Evolutionary conservation across 2,888 invertebrate species (phyloP).

Genomic region (Caenorhabditis imperialis): DNA sequence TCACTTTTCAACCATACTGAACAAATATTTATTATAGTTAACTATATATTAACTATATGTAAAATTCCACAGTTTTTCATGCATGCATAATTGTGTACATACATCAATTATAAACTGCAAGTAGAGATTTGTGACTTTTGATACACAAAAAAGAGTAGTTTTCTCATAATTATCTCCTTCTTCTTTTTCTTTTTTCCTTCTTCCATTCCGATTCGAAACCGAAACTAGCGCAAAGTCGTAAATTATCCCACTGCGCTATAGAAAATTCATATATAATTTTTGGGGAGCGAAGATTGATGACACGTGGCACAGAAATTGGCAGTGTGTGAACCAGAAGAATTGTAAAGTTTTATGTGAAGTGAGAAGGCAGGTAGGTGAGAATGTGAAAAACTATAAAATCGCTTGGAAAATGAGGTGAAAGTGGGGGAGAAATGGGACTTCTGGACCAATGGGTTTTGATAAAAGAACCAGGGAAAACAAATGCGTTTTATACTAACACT

Average conservation of each 20-base stretch:
- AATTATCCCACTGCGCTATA: conserved; percentile 17
- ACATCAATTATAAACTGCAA: too few relatives aligned
- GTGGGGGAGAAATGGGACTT: conserved; percentile 1
- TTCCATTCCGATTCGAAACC: not conserved
- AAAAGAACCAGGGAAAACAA: too few relatives aligned
- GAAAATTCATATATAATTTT: conserved; percentile 30
- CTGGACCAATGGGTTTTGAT: not conserved
- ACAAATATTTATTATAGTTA: too few relatives aligned
- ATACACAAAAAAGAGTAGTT: too few relatives aligned
- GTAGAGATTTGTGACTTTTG: too few relatives aligned
- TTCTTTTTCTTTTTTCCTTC: not conserved
- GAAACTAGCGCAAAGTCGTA: conserved; percentile 41
- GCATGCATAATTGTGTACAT: too few relatives aligned
- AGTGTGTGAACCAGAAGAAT: not conserved
- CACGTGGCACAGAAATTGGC: not conserved
- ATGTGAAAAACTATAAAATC: not conserved
- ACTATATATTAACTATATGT: too few relatives aligned
- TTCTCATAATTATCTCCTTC: not conserved
- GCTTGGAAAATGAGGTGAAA: conserved; percentile 6
- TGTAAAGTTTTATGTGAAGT: conserved; percentile 44
- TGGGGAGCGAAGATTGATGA: conserved; percentile 28
- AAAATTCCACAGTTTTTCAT: too few relatives aligned
- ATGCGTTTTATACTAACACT: too few relatives aligned
- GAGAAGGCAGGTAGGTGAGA: conserved; percentile 1
- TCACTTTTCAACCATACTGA: too few relatives aligned